Evolutionary conservation across 1,140 invertebrate species (phyloP).

Genomic region (Drosophila sp.): DNA sequence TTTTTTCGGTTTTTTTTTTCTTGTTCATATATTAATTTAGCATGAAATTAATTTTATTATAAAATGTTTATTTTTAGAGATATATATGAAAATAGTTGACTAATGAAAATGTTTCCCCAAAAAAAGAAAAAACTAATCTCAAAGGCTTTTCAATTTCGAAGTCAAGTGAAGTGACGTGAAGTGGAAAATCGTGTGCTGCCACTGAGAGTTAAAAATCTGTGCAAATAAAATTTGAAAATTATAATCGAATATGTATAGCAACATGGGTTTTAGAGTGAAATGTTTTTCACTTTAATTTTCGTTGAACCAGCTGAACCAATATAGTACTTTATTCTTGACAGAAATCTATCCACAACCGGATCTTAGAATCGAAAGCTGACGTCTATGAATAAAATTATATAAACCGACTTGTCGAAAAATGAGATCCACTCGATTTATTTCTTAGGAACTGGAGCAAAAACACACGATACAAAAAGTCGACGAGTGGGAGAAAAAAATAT

Average conservation of each 20-base stretch:
- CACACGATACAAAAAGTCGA: not conserved
- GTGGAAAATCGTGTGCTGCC: slow-evolving; percentile 1
- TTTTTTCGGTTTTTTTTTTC: slow-evolving; percentile 44
- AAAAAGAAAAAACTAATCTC: not conserved
- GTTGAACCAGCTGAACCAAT: not conserved
- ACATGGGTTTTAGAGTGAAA: no score
- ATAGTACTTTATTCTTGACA: not conserved
- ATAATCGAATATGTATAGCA: not conserved
- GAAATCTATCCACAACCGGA: not conserved
- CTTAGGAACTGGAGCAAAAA: not conserved
- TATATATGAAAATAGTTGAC: not conserved
- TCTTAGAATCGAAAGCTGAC: not conserved
- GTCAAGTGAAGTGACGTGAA: not conserved
- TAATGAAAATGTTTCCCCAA: not conserved
- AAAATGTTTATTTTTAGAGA: slow-evolving; percentile 6
- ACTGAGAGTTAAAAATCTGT: not conserved
- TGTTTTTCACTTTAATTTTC: no score
- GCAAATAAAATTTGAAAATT: not conserved
- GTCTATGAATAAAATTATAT: not conserved
- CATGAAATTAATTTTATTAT: slow-evolving; percentile 7
- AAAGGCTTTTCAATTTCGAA: not conserved
- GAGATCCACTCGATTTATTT: not conserved
- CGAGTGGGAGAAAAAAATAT: not conserved
- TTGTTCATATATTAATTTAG: slow-evolving; percentile 4
- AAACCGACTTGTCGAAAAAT: not conserved